Evolutionary conservation across 2,113 vertebrate genomes (phyloP), one percentile per base, ranked within the genome.

Genomic region (Melanostigma gelatinosum): DNA sequence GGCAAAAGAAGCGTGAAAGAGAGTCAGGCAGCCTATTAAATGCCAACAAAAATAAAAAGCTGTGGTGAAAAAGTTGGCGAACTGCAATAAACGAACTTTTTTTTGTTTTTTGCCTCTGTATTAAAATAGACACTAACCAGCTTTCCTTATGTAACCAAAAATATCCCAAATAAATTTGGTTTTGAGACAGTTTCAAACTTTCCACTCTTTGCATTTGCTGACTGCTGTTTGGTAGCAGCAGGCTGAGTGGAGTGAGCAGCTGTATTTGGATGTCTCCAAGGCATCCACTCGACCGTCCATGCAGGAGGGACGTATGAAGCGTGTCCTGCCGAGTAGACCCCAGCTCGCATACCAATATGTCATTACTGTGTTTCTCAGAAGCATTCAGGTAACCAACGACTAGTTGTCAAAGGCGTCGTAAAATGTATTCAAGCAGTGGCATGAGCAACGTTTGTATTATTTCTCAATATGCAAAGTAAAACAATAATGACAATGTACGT

Each of bases 251-350:
- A 32, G 70, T 1, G 42, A 88, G 50, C 85, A 83, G 89, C 87
- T 91, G 85, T 75, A 81, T 89, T 85, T 82, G 74, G 58, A 82
- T 8, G 72, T 81, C 20, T 54, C 66, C 71, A 71, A 40, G 55
- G 70, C 80, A 81, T 58, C 52, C 18, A 67, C 64, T 87, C 62
- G 83, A 38, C 24, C 81, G 67, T 58, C 61, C 20, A 7, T 72
- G 15, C 18, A 16, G n/a, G 50, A 50, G 36, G 74, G 50, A 63
- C 48, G 46, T 48, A 2, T 38, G 27, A 85, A 84, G 52, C 57
- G 29, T 27, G 7, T 2, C 42, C 70, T n/a, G 67, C 27, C 52
- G 8, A 18, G 52, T 6, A 44, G 46, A n/a, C 58, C 40, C 48
- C 64, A 3, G 32, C 66, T 42, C 6, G 6, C 44, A 74, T 74